Base-by-base conservation (phyloP, 1,140 invertebrate genomes). In the Hyles vespertilio region DNA sequence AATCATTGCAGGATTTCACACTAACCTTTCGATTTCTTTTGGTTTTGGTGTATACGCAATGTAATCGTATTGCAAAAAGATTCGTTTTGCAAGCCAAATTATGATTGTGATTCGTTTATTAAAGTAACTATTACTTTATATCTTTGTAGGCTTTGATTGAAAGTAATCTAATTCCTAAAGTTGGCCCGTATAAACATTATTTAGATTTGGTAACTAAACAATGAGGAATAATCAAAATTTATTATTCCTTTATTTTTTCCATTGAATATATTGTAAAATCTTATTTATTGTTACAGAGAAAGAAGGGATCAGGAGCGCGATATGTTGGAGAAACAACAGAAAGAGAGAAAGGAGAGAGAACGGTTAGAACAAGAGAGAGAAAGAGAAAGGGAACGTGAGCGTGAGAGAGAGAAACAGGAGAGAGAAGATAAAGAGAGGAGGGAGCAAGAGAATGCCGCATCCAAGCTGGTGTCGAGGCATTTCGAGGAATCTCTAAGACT, bases 401-500 rank as follows among this genome's bases (percentile, higher is more conserved):
- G 87, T 10, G 89, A 91, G 57, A 84, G 90, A 51, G 90, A 92
- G 56, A 88, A 90, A 61, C 85, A 89, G 61, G 91, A 94, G 84
- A 84, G 89, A 84, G 79, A 85, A 87, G 92, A 92, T 63, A 91
- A 91, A 90, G 77, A 89, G 88, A 74, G 89, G 92, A 74, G 94
- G 93, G 82, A 93, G 91, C 91, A 92, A 74, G 92, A 92, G 44
- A 93, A 95, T 75, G 80, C 94, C 92, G 81, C 95, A 93, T 72
- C 86, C 6, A 89, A 89, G 78, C 70, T 89, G 61, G 95, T 98
- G 49, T 94, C 96, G 67, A 95, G 96, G 77, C 96, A 98, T 89
- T 98, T 98, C 84, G 94, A 96, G 80, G 95, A 97, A 88, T 97
- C 95, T 53, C 89, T 97, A 34, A 92, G 94, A 81, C 89, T 95